Percentiles rank a stretch among this genome's conserved stretches.
Evolutionary conservation across 2,888 invertebrate species (phyloP).

Genomic region (Hirtodrosophila histrioides): DNA sequence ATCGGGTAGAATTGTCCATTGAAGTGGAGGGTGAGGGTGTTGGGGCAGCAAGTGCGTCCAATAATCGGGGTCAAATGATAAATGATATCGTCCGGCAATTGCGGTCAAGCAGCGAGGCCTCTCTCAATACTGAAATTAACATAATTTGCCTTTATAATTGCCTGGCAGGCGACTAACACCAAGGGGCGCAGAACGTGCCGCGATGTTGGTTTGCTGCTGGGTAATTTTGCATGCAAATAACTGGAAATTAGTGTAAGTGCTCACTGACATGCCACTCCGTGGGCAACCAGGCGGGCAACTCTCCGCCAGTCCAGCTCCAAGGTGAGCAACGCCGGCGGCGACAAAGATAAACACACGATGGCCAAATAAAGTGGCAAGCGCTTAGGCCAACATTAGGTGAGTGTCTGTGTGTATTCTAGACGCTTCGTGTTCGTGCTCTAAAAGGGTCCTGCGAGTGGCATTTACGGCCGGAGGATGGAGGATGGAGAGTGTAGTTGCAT

Average conservation of each 20-base stretch:
- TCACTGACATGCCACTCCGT: conserved; percentile 69
- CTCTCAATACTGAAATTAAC: conserved; percentile 52
- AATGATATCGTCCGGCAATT: conserved; percentile 54
- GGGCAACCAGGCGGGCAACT: conserved; percentile 19
- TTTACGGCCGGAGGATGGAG: neutral
- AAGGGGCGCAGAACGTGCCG: conserved; percentile 14
- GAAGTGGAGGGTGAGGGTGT: neutral
- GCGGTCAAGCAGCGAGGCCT: conserved; percentile 45
- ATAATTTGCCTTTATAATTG: conserved; percentile 71
- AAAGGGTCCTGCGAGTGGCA: neutral
- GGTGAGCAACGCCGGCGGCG: conserved; percentile 39
- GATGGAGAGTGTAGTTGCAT: conserved; percentile 21
- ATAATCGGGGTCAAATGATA: conserved; percentile 62
- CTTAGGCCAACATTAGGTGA: conserved; percentile 35
- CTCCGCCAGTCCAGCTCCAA: conserved; percentile 20
- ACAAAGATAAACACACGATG: conserved; percentile 66
- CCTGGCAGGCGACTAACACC: conserved; percentile 31
- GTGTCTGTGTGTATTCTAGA: conserved; percentile 4
- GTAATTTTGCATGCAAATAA: conserved; percentile 76
- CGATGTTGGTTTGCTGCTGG: conserved; percentile 42
- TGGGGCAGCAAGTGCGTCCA: conserved; percentile 16
- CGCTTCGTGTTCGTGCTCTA: conserved; percentile 1
- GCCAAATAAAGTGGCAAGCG: conserved; percentile 65
- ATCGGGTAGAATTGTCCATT: neutral
- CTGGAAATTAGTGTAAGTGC: conserved; percentile 77